phyloP scores from a whole-genome alignment of 2,888 invertebrate species.

The Helleia helle region DNA sequence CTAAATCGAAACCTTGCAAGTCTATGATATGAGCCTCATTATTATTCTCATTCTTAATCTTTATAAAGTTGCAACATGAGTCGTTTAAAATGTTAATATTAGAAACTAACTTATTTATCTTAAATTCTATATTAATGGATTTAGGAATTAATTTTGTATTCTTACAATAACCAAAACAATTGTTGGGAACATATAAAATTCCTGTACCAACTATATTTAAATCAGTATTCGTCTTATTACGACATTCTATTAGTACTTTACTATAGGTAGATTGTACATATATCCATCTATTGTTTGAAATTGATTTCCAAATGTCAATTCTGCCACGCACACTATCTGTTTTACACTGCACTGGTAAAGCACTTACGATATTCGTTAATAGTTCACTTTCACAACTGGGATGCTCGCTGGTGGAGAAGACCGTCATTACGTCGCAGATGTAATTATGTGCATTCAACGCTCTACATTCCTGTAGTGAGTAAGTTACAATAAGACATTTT shows the following conservation, averaged over 20 bases:
- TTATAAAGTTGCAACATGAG: neutral
- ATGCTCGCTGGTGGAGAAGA: conserved; percentile 1
- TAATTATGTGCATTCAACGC: neutral
- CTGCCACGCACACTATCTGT: conserved; percentile 11
- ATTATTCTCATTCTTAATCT: neutral
- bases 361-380: conserved; percentile 13
- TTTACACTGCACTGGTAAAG: conserved; percentile 6
- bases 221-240: neutral
- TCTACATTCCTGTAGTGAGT: neutral
- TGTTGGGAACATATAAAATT: neutral
- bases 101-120: neutral
- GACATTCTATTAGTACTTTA: neutral
- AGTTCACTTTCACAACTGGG: conserved; percentile 19
- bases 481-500: neutral
- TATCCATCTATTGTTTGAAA: conserved; percentile 16
- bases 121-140: neutral
- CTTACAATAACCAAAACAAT: conserved; percentile 2
- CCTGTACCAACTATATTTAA: conserved; percentile 2
- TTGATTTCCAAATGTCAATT: conserved; percentile 16
- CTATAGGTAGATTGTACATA: conserved; percentile 13
- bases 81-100: conserved; percentile 1
- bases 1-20: neutral
- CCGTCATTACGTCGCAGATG: conserved; percentile 1
- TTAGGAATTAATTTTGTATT: conserved; percentile 2
- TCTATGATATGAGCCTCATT: neutral